Base-by-base conservation (phyloP, 2,888 invertebrate genomes). In the Clistopyga incitator region DNA sequence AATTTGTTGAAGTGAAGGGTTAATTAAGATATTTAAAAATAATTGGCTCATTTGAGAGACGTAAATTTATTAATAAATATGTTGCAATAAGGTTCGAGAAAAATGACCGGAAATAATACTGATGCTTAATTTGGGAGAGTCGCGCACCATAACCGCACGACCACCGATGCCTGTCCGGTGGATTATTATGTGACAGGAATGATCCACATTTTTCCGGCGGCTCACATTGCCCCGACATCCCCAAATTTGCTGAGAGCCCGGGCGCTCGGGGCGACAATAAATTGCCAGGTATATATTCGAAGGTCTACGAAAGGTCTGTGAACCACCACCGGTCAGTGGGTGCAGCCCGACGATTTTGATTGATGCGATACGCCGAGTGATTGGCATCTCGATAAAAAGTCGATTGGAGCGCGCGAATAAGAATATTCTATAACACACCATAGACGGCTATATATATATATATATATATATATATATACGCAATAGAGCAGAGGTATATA, bases 361-460 rank as follows among this genome's bases (percentile, higher is more conserved):
- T 83, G 87, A 88, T 87, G 88, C 80, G 82, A 86, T 86, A 85
- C 74, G 67, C 54, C 23, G 65, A 45, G 74, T 84, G 86, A 87
- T 87, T 87, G 86, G 84, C 86, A 81, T 87, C 72, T 79, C 72
- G 85, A 88, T 87, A 86, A 86, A 87, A 86, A 82, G 81, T 77
- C 78, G 85, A 87, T 86, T 86, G 84, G 79, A 82, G 84, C 82
- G 67, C 25, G 84, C 84, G 85, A 86, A 88, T 88, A 87, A 76
- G 76, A 76, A 76, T 76, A 75, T 72, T 72, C 72, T 34, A 54
- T 56, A 56, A 38, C 42, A 42, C 1, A 56, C 54, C 47, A 45
- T 10, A 25, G n/a, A 25, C 25, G 18, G n/a, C n/a, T n/a, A n/a
- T n/a, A n/a, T n/a, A n/a, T n/a, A n/a, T n/a, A n/a, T n/a, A n/a